phyloP scores from a whole-genome alignment of 2,888 invertebrate genomes.

The Lycophotia porphyrea region DNA sequence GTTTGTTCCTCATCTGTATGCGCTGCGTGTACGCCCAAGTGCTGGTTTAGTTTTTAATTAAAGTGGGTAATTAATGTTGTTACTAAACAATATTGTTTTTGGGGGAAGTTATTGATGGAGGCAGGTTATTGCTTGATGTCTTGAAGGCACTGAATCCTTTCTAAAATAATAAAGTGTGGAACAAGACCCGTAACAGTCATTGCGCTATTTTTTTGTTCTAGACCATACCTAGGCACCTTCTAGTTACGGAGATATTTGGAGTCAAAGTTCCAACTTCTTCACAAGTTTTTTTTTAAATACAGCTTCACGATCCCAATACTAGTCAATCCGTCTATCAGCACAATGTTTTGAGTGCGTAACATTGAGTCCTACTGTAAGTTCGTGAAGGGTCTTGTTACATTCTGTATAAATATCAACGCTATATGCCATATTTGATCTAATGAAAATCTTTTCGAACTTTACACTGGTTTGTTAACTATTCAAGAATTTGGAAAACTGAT shows the following conservation, averaged over 20 bases:
- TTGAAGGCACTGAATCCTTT: neutral
- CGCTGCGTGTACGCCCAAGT: slow-evolving; percentile 54
- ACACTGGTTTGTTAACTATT: neutral
- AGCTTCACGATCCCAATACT: too few species aligned
- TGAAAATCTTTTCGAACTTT: neutral
- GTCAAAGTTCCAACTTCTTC: too few species aligned
- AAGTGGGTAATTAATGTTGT: slow-evolving; percentile 46
- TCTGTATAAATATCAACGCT: neutral
- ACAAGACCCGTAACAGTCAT: too few species aligned
- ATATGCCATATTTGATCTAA: neutral
- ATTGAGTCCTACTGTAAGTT: too few species aligned
- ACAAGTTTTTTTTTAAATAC: too few species aligned
- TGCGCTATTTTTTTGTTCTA: too few species aligned
- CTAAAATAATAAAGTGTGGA: too few species aligned
- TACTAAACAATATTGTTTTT: slow-evolving; percentile 20
- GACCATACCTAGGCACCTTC: too few species aligned
- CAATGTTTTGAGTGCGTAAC: too few species aligned
- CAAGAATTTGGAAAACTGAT: neutral
- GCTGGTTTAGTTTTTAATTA: slow-evolving; percentile 66
- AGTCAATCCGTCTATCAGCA: too few species aligned
- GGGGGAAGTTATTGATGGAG: slow-evolving; percentile 7
- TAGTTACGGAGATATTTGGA: too few species aligned
- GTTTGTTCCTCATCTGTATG: slow-evolving; percentile 69
- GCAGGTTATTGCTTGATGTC: neutral
- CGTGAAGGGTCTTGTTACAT: too few species aligned